Percentiles rank a stretch among this genome's conserved stretches.
Evolutionary conservation across 2,888 invertebrate genomes (phyloP).

Genomic region (Dicycla oo): DNA sequence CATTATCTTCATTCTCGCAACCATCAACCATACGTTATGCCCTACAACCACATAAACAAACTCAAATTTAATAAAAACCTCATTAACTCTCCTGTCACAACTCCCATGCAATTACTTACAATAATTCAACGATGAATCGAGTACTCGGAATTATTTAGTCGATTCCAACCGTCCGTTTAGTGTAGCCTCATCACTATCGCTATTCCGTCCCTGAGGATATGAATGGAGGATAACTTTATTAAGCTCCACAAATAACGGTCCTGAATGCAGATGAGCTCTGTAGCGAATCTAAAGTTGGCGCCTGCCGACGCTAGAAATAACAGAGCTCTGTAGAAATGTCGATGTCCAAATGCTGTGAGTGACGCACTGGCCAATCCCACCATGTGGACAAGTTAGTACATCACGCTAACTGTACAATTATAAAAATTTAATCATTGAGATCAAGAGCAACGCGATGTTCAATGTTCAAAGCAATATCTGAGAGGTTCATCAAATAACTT

Average conservation of each 20-base stretch:
- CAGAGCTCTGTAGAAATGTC: conserved; percentile 83
- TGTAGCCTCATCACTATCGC: conserved; percentile 59
- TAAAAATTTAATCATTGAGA: conserved; percentile 30
- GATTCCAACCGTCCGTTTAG: conserved; percentile 46
- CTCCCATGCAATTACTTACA: conserved; percentile 51
- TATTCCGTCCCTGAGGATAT: conserved; percentile 71
- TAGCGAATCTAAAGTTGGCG: conserved; percentile 85
- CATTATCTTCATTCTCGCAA: conserved; percentile 81
- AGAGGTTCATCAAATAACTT: conserved; percentile 38
- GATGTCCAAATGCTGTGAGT: conserved; percentile 79
- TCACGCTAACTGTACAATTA: conserved; percentile 9
- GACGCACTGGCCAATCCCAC: conserved; percentile 77
- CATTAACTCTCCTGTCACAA: conserved; percentile 69
- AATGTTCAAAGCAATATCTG: conserved; percentile 14
- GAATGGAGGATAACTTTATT: conserved; percentile 81
- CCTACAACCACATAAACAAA: conserved; percentile 74
- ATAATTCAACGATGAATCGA: conserved; percentile 48
- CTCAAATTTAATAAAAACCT: conserved; percentile 71
- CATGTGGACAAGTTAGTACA: conserved; percentile 54
- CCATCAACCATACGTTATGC: conserved; percentile 77
- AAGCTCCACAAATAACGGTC: conserved; percentile 82
- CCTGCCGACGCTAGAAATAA: conserved; percentile 84
- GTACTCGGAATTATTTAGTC: conserved; percentile 48
- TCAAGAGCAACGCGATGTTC: conserved; percentile 21
- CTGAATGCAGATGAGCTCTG: conserved; percentile 86